phyloP scores from a whole-genome alignment of 2,888 invertebrate genomes.

The Mesoligia furuncula region DNA sequence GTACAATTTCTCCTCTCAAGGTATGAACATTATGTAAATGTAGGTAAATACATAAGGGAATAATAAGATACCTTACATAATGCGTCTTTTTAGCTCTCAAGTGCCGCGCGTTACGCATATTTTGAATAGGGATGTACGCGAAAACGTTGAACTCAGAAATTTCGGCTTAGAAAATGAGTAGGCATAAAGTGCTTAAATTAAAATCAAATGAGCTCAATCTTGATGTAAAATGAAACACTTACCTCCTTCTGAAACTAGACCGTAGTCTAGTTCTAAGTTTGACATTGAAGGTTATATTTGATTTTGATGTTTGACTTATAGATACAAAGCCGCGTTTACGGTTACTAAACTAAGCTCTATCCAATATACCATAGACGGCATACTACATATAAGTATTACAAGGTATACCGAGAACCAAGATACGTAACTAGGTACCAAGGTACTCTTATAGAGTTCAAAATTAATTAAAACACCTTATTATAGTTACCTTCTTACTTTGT shows the following conservation, averaged over 20 bases:
- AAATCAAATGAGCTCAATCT: slow-evolving; percentile 4
- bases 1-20: slow-evolving; percentile 43
- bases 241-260: neutral
- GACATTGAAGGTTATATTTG: slow-evolving; percentile 26
- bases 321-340: slow-evolving; percentile 1
- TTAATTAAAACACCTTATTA: slow-evolving; percentile 26
- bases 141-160: slow-evolving; percentile 12
- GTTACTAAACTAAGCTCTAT: slow-evolving; percentile 2
- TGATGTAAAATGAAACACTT: slow-evolving; percentile 10
- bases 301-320: slow-evolving; percentile 28
- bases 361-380: neutral
- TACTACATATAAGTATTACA: neutral
- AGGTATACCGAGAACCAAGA: neutral
- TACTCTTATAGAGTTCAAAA: slow-evolving; percentile 24
- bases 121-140: slow-evolving; percentile 34
- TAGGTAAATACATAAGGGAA: slow-evolving; percentile 46
- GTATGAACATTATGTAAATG: slow-evolving; percentile 42
- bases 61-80: slow-evolving; percentile 50
- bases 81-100: slow-evolving; percentile 40
- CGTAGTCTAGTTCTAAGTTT: slow-evolving; percentile 15
- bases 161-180: neutral
- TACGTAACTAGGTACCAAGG: neutral
- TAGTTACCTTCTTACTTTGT: neutral
- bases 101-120: slow-evolving; percentile 26
- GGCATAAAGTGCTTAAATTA: slow-evolving; percentile 9